Base-by-base conservation (phyloP, 2,113 vertebrate genomes). In the Cavia aperea region DNA sequence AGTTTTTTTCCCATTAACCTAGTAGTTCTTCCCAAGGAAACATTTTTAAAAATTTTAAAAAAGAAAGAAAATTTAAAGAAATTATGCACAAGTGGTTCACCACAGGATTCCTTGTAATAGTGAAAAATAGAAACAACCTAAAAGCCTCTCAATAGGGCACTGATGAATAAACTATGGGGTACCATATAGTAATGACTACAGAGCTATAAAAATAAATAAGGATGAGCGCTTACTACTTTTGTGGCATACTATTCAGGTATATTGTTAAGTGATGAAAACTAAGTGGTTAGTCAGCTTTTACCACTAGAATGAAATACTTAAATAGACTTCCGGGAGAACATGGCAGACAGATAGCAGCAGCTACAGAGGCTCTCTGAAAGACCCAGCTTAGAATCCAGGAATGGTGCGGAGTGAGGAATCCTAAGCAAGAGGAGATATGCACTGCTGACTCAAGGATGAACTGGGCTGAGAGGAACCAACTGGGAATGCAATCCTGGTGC, bases 241-340 rank as follows among this genome's bases (percentile, higher is more conserved):
- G 15, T 26, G n/a, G 43, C 26, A 13, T 21, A 4, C 33, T 82
- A 66, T 62, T 89, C n/a, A 78, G 46, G 54, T 73, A 89, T 83
- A 58, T 81, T 89, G 56, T 65, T 72, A 63, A 93, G n/a, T 86
- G 26, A 81, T 56, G 46, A 91, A 95, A 93, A 51, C 60, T 56
- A 84, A 49, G 29, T 86, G 33, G 23, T 62, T 33, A 79, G 31
- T 66, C 62, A 85, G 4, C 7, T 68, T 86, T 86, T 7, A 70
- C 26, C 49, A 65, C 33, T 70, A 65, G 43, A 84, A 65, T 62
- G 23, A 85, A 66, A 85, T 66, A 36, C 29, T 49, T 85, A 43
- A 39, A 39, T 39, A 39, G 39, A 39, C 39, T 39, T 39, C 39
- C 39, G 39, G 39, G 39, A 39, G 39, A 39, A 39, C 39, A 39